Percentiles rank a stretch among this genome's conserved stretches.
Evolutionary conservation across 2,113 vertebrate genomes (phyloP).

Genomic region (Zosterops japonicus): DNA sequence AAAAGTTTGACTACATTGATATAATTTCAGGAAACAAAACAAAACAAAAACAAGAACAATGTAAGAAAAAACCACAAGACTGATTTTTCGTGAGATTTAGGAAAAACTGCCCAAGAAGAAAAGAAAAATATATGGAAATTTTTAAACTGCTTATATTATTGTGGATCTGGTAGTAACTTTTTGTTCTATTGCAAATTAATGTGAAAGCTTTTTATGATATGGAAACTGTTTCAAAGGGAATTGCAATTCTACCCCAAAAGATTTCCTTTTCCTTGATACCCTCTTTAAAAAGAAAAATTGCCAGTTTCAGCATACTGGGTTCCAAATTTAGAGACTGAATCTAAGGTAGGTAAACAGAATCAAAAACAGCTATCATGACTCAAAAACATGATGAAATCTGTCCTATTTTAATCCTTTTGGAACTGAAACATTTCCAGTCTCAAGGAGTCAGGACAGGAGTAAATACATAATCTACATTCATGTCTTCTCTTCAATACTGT

Average conservation of each 20-base stretch:
- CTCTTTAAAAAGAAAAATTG: not conserved
- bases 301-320: not conserved
- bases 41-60: rapidly evolving
- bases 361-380: not conserved
- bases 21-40: not conserved
- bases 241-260: not conserved
- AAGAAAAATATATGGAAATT: not conserved
- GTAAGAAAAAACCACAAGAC: not conserved
- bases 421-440: not conserved
- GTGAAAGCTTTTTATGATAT: not conserved
- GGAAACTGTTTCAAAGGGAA: not conserved
- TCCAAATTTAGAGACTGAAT: not conserved
- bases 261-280: not conserved
- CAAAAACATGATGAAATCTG: not conserved
- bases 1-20: not conserved
- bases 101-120: rapidly evolving
- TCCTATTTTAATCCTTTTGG: not conserved
- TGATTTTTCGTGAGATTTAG: not conserved
- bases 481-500: not conserved
- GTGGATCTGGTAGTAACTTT: not conserved
- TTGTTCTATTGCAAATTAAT: not conserved
- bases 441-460: rapidly evolving
- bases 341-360: not conserved
- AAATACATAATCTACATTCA: not conserved
- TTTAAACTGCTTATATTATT: not conserved